Evolutionary conservation across 1,140 invertebrate species (phyloP).

Genomic region (Bombus superbus): DNA sequence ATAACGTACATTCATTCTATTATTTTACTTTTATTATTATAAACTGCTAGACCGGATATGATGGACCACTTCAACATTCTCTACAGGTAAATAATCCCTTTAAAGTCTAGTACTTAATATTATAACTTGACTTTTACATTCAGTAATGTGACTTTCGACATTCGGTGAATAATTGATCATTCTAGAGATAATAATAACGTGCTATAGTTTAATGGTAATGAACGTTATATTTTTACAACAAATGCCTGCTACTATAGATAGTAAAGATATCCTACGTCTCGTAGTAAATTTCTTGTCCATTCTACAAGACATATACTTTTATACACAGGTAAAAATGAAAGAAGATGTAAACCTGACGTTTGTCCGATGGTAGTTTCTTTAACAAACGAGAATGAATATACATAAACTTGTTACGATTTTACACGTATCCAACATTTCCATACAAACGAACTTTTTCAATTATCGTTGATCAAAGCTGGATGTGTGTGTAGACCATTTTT

Average conservation of each 20-base stretch:
- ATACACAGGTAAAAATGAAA: background rate
- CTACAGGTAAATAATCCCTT: slow-evolving; percentile 51
- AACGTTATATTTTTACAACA: slow-evolving; percentile 4
- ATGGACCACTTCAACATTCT: slow-evolving; percentile 53
- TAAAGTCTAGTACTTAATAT: slow-evolving; percentile 34
- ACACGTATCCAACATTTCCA: background rate
- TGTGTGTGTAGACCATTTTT: slow-evolving; percentile 35
- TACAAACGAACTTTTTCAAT: background rate
- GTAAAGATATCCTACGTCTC: background rate
- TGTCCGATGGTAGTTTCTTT: background rate
- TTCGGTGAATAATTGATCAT: slow-evolving; percentile 16
- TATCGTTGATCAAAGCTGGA: slow-evolving; percentile 56
- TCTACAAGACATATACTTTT: too few species aligned
- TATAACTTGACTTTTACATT: slow-evolving; percentile 27
- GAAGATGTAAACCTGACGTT: background rate
- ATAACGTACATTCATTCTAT: slow-evolving; percentile 50
- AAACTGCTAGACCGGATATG: slow-evolving; percentile 53
- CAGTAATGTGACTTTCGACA: slow-evolving; percentile 25
- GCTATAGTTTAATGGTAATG: slow-evolving; percentile 1
- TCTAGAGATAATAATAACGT: background rate
- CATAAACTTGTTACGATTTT: background rate
- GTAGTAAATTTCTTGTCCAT: background rate
- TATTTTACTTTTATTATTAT: slow-evolving; percentile 54
- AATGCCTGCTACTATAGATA: slow-evolving; percentile 20
- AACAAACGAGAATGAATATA: background rate